Base-by-base conservation (phyloP, 2,888 invertebrate species). In the Acrocera orbiculus region DNA sequence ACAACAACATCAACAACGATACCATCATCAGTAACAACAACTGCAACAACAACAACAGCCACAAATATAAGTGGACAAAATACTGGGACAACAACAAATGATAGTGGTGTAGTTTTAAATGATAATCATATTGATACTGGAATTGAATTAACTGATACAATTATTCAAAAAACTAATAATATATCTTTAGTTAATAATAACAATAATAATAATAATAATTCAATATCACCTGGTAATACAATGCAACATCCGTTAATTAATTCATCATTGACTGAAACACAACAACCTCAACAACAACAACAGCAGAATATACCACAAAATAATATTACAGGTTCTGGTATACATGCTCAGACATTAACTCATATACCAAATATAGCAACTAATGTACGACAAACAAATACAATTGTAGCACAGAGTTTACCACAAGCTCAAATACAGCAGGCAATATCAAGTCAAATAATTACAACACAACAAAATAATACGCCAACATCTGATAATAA, bases 391-490 rank as follows among this genome's bases (percentile, higher is more conserved):
- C 32, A 38, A 22, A 14, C 27, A 22, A 40, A 58, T 43, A 44
- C 63, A 58, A 40, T 27, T 19, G 59, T 64, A 58, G 39, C 54
- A 55, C 67, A 67, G 48, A 66, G 65, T 47, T 65, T 64, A 48
- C 64, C 66, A 2, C 66, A 65, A 44, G 64, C 64, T 46, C 66
- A 67, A 44, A 44, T 66, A 28, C 66, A 66, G 42, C 65, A 66
- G 53, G 63, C 64, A 24, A 63, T 66, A 35, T 62, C 64, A 11
- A 28, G 28, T 26, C 65, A 64, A 45, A 54, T 63, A 4, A 64
- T 65, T 25, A 16, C 34, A 23, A 28, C 11, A 25, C 34, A 62
- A 23, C 23, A n/a, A 23, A 22, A 28, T 17, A 11, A 14, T n/a
- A 10, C 20, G 6, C 6, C 11, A 64, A 45, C 65, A 65, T 44